Evolutionary conservation across 2,888 invertebrate genomes (phyloP).

Genomic region (Bombylius discolor): DNA sequence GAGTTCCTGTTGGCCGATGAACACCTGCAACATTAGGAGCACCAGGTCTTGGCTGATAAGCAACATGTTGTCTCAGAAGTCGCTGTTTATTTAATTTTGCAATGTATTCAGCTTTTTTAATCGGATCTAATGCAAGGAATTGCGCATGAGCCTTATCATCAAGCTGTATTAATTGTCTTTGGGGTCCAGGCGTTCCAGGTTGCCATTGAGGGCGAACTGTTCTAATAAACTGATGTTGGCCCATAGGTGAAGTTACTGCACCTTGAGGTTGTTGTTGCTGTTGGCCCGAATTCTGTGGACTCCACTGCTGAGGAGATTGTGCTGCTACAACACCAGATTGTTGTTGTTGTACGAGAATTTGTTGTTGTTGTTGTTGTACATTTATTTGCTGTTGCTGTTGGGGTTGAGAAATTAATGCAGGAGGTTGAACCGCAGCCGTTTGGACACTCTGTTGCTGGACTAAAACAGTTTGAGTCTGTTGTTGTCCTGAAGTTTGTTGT

Average conservation of each 20-base stretch:
- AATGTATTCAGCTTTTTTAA: conserved; percentile 66
- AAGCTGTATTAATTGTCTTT: conserved; percentile 62
- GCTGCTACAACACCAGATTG: conserved; percentile 17
- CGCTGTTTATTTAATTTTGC: conserved; percentile 54
- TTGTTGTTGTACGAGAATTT: conserved; percentile 15
- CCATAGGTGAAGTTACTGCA: conserved; percentile 1
- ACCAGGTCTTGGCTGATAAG: conserved; percentile 31
- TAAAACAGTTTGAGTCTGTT: conserved; percentile 33
- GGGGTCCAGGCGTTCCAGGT: conserved; percentile 26
- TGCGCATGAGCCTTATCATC: conserved; percentile 76
- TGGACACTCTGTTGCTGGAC: conserved; percentile 27
- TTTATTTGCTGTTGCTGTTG: conserved; percentile 44
- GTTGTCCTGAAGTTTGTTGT: conserved; percentile 33
- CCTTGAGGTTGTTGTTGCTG: conserved; percentile 35
- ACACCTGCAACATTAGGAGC: conserved; percentile 36
- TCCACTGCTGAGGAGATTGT: conserved; percentile 45
- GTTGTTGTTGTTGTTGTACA: conserved; percentile 42
- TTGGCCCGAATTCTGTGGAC: conserved; percentile 34
- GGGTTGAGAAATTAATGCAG: conserved; percentile 25
- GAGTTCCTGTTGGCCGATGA: conserved; percentile 36
- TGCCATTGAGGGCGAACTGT: conserved; percentile 24
- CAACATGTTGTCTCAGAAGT: conserved; percentile 42
- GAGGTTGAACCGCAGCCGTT: conserved; percentile 17
- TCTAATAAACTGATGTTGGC: conserved; percentile 20
- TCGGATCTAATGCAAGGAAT: conserved; percentile 66